These are phyloP conservation scores for Cebus imitator DNA, from an alignment of 2,113 vertebrate species.

Conservation along the genomic window DNA sequence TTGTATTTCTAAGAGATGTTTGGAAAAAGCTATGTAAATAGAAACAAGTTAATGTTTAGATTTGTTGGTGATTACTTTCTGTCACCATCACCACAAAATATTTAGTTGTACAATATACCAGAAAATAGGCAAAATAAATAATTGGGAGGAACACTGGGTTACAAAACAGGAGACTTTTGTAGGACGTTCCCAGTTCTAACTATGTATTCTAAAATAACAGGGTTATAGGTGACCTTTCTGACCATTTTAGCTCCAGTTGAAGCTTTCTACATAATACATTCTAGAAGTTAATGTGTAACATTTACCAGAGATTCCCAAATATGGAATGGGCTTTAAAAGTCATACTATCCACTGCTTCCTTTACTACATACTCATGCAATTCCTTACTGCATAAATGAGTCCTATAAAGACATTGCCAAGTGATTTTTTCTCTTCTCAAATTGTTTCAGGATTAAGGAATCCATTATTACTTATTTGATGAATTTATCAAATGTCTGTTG, in stretches of 20 bases:
- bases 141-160: background rate
- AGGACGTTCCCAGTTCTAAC: background rate
- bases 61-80: background rate
- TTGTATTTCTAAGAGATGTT: background rate
- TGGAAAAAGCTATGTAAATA: background rate
- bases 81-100: background rate
- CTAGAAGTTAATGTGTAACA: background rate
- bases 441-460: background rate
- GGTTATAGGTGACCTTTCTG: background rate
- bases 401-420: background rate
- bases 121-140: slow-evolving; percentile 19
- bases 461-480: background rate
- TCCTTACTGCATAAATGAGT: background rate
- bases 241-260: background rate
- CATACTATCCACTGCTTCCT: background rate
- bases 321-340: background rate
- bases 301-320: background rate
- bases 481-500: background rate
- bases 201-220: background rate
- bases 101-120: background rate
- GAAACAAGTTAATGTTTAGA: background rate
- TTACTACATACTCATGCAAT: background rate
- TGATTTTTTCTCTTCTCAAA: background rate
- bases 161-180: background rate
- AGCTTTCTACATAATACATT: background rate